A percentile compares a stretch with the other conserved stretches of the same genome.
phyloP scores from a whole-genome alignment of 2,113 vertebrate species.

The Coptodon rendalli region DNA sequence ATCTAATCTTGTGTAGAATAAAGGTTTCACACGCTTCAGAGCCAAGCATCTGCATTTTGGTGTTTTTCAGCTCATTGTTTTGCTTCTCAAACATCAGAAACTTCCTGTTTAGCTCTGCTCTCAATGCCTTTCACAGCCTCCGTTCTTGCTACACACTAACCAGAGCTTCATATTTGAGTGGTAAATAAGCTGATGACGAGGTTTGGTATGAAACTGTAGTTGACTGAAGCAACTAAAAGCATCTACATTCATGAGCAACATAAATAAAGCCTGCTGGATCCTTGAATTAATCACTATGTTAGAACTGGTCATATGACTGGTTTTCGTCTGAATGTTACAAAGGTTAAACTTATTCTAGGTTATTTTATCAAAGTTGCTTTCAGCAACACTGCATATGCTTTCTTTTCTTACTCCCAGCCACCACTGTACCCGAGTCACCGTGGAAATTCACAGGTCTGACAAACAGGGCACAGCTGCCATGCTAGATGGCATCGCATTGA shows the following conservation, averaged over 20 bases:
- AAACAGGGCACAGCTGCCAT: slow-evolving; percentile 5
- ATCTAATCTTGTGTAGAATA: background rate
- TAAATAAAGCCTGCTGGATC: background rate
- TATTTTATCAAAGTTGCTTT: background rate
- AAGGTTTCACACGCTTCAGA: background rate
- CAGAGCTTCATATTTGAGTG: background rate
- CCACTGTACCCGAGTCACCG: background rate
- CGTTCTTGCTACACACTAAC: background rate
- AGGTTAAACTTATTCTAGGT: background rate
- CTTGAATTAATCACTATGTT: background rate
- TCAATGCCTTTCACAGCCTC: background rate
- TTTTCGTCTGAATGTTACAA: background rate
- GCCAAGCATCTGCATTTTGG: background rate
- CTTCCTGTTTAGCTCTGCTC: background rate
- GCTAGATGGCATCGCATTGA: slow-evolving; percentile 20
- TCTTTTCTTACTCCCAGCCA: background rate
- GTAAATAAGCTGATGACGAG: background rate
- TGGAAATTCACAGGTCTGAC: background rate
- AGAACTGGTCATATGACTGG: background rate
- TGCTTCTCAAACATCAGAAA: background rate
- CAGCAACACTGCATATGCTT: background rate
- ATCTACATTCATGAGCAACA: background rate
- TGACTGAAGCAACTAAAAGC: background rate
- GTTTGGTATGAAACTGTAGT: background rate
- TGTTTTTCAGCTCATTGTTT: background rate